A percentile compares a stretch with the other conserved stretches of the same genome.
phyloP scores from a whole-genome alignment of 2,113 vertebrate species.

The Zonotrichia leucophrys region DNA sequence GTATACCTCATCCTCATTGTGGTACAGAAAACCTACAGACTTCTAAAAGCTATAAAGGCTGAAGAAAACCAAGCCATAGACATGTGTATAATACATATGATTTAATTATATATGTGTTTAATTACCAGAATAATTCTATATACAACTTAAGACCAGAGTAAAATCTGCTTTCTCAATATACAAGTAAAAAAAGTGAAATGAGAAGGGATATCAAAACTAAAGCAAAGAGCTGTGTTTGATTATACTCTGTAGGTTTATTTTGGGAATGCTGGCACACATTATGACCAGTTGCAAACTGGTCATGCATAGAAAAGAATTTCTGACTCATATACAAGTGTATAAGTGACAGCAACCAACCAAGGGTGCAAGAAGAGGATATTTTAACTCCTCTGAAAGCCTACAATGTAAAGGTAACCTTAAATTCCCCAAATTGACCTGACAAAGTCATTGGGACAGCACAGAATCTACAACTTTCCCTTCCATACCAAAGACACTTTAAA shows the following conservation, averaged over 20 bases:
- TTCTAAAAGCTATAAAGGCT: not conserved
- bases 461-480: not conserved
- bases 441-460: not conserved
- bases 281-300: not conserved
- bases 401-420: not conserved
- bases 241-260: not conserved
- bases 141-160: not conserved
- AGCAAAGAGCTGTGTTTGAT: not conserved
- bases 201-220: not conserved
- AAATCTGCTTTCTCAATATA: not conserved
- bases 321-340: rapidly evolving
- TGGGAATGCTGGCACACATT: not conserved
- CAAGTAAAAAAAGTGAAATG: not conserved
- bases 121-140: not conserved
- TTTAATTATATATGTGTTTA: not conserved
- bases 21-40: not conserved
- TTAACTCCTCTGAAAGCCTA: not conserved
- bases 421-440: not conserved
- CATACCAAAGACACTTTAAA: not conserved
- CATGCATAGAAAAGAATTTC: not conserved
- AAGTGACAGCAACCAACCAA: not conserved
- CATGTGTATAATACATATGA: not conserved
- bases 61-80: not conserved
- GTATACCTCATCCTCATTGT: not conserved
- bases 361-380: not conserved